A percentile compares a stretch with the other conserved stretches of the same genome.
Conservation (phyloP, 2,797 vertebrate species). For the Buphagus erythrorhynchus region DNA sequence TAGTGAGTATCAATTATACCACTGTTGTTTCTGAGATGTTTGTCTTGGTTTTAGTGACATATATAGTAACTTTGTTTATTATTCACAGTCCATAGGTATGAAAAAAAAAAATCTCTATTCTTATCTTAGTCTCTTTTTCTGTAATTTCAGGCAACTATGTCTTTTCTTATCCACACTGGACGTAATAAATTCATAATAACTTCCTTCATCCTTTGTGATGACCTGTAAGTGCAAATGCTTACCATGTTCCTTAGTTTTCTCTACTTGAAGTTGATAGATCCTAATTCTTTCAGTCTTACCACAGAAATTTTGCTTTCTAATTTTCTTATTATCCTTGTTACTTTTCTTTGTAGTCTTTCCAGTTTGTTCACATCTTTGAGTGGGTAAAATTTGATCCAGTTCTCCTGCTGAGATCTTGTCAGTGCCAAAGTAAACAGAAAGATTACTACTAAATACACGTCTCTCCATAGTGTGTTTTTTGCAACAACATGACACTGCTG, state of each 20-base stretch:
- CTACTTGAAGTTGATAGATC: background rate
- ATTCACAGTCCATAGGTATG: background rate
- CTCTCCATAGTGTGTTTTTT: background rate
- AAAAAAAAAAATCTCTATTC: background rate
- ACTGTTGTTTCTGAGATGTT: background rate
- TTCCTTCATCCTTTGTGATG: background rate
- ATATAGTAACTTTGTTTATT: background rate
- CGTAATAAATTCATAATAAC: background rate
- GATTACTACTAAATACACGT: background rate
- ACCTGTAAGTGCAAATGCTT: background rate
- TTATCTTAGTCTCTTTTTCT: background rate
- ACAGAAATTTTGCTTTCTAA: background rate
- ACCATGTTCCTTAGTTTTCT: background rate
- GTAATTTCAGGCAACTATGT: background rate
- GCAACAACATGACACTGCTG: background rate
- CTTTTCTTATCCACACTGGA: background rate
- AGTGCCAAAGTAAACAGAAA: slow-evolving; percentile 12
- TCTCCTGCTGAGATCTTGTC: slow-evolving; percentile 7
- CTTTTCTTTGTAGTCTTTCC: slow-evolving; percentile 9
- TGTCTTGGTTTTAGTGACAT: background rate
- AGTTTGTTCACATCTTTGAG: slow-evolving; percentile 2
- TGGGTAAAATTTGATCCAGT: background rate
- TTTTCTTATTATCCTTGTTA: background rate
- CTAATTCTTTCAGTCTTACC: background rate
- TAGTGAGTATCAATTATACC: background rate